Base-by-base conservation (phyloP, 2,797 vertebrate species). In the Rhinogobio ventralis region DNA sequence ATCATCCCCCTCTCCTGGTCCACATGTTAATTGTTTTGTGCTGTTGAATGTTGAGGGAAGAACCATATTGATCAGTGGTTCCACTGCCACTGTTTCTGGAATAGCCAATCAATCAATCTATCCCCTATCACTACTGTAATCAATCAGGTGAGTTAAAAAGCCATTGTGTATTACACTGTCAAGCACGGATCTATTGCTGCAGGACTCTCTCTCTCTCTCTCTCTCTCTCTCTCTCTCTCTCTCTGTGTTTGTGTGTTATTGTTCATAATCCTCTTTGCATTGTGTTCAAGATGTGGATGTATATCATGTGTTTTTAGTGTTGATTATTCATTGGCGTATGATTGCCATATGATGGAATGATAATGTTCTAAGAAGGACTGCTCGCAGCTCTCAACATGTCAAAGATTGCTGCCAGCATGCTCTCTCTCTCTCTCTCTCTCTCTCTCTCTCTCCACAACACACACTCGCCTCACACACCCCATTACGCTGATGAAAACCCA, bases 61-160 rank as follows among this genome's bases (percentile, higher is more conserved):
- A 66, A 88, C 90, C 90, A 89, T 91, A 92, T 90, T 90, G 91
- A 92, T 90, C 91, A 90, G 87, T 89, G 79, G 86, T 91, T 89
- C 92, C 90, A 92, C 92, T 92, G 92, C 62, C 75, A 86, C 69
- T 92, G 92, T 92, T 91, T 87, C 39, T 88, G 91, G 91, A 94
- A 92, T 89, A 94, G 91, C 92, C 94, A 92, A 95, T 95, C 91
- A 94, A 92, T 94, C 88, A 85, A 89, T 89, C 92, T 91, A 87
- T 90, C 86, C 90, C 74, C 51, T 90, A 89, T 92, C 89, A 85
- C 87, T 85, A n/a, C 33, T 33, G 69, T 67, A 90, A 75, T 88
- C 90, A 46, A 89, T 90, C 89, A 92, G 93, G 66, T 93, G 92
- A 91, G 92, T 95, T 93, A 94, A 94, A 95, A 93, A 94, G 90